Base-by-base conservation (phyloP, 2,113 vertebrate genomes). In the Hippocampus barbouri region DNA sequence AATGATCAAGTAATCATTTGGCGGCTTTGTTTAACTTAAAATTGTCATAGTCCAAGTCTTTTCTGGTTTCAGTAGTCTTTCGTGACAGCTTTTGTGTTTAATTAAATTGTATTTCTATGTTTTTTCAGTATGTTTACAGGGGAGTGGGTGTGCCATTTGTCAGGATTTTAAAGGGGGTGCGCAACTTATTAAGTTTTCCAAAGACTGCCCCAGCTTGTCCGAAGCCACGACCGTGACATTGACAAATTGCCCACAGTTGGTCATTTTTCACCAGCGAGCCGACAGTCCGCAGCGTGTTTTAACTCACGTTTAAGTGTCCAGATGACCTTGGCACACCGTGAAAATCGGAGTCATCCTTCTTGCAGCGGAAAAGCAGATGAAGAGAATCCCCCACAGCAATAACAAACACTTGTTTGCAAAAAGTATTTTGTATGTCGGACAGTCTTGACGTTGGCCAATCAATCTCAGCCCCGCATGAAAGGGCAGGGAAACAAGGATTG, bases 311-410 rank as follows among this genome's bases (percentile, higher is more conserved):
- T 57, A 80, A 71, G 62, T 45, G 57, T 62, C 70, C 63, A 73
- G 47, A 75, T 30, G 81, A 73, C 83, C 79, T 81, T 83, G 82
- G 64, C 67, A 15, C 74, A 74, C 65, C 79, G 54, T 71, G 74
- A 70, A 80, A 78, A 79, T 79, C 68, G 69, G 75, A 80, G 62
- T 70, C 63, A 75, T 86, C 47, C 51, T 61, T 84, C 75, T 78
- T 49, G 27, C 27, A 20, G 15, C 69, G 70, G 38, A 4, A 72
- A 47, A 64, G 53, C 61, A 65, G 65, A 54, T 66, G 70, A 61
- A 40, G 40, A 65, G 53, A 80, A 76, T 77, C 34, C 11, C 56
- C 54, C 15, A 30, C 27, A 8, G 25, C 15, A n/a, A 61, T 61
- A 27, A 30, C 27, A 61, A 61, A 61, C 59, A 30, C 27, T 23